Conservation (phyloP, 1,140 invertebrate species). For the Habropoda laboriosa region DNA sequence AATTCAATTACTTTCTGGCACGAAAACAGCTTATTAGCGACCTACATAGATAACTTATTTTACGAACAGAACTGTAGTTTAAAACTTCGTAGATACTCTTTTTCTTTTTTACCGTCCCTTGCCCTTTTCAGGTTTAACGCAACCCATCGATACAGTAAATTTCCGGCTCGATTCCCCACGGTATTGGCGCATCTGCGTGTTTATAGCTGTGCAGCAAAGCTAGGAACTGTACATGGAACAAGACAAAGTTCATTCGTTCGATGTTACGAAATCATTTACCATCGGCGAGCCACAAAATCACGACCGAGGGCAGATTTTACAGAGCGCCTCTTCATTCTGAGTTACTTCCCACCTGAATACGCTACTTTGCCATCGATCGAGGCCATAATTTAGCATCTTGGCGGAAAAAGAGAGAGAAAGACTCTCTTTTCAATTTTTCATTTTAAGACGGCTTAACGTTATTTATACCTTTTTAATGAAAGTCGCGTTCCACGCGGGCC, state of each 20-base stretch:
- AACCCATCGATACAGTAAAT: neutral
- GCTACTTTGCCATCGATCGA: constrained; percentile 1
- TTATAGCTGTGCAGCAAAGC: neutral
- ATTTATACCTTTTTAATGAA: constrained; percentile 1
- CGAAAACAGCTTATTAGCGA: too few species aligned
- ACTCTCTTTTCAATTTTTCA: neutral
- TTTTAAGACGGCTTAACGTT: neutral
- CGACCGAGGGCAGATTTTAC: constrained; percentile 4
- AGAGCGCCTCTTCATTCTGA: neutral
- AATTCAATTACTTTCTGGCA: too few species aligned
- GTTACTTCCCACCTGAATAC: constrained; percentile 9
- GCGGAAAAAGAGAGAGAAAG: too few species aligned
- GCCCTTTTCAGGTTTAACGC: too few species aligned
- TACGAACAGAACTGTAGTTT: neutral
- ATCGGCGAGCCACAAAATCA: constrained; percentile 2
- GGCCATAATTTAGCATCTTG: constrained; percentile 2
- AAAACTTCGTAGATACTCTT: too few species aligned
- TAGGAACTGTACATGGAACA: neutral
- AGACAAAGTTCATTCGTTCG: constrained; percentile 10
- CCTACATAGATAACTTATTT: too few species aligned
- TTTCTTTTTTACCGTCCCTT: too few species aligned
- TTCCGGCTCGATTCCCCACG: neutral
- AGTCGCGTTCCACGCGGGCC: neutral
- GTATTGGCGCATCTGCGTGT: neutral
- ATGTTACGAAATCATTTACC: constrained; percentile 17